Evolutionary conservation across 2,113 vertebrate species (phyloP).

Genomic region (Anseranas semipalmata): DNA sequence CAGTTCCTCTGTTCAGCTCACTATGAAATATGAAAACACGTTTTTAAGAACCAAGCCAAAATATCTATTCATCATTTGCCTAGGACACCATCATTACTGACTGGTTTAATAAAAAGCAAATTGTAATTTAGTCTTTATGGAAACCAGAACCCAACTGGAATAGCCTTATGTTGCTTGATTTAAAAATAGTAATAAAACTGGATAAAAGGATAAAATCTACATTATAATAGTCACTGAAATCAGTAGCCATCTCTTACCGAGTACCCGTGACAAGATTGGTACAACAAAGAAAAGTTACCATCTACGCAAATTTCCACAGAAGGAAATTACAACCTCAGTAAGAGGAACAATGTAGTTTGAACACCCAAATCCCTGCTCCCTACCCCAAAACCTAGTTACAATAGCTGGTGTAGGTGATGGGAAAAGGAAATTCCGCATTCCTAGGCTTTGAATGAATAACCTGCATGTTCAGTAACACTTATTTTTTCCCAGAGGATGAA

Average conservation of each 20-base stretch:
- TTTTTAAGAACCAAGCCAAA: conserved; percentile 13
- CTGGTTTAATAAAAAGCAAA: neutral
- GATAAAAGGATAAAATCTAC: neutral
- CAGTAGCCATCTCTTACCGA: neutral
- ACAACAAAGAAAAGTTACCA: neutral
- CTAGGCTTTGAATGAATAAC: neutral
- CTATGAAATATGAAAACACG: neutral
- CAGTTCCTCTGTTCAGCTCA: neutral
- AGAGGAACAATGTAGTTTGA: neutral
- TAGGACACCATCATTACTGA: neutral
- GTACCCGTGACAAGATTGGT: neutral
- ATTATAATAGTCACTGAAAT: neutral
- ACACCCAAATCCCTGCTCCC: neutral
- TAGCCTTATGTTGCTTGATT: neutral
- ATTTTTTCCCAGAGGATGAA: neutral
- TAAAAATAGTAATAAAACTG: neutral
- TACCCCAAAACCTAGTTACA: neutral
- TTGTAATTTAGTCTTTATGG: neutral
- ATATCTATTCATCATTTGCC: neutral
- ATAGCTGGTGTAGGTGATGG: neutral
- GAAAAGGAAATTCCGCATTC: neutral
- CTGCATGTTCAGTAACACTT: neutral
- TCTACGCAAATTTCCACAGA: neutral
- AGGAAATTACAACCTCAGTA: neutral
- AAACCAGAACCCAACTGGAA: neutral